Conservation (phyloP, 2,113 vertebrate genomes). For the Entomyzon cyanotis region DNA sequence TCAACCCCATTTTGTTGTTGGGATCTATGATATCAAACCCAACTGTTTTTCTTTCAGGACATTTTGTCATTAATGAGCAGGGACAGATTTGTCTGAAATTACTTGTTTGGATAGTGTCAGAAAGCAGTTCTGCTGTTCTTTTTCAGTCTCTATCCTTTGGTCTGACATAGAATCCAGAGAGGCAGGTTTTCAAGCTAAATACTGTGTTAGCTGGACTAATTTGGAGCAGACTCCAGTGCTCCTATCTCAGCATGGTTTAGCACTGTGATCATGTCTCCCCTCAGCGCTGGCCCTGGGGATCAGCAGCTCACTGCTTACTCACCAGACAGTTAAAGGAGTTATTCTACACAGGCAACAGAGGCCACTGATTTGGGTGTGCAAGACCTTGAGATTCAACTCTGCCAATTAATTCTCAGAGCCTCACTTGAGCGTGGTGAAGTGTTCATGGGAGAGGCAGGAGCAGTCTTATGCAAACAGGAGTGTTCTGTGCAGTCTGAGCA, state of each 20-base stretch:
- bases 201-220: not conserved
- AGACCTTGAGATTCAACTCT: not conserved
- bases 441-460: not conserved
- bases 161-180: not conserved
- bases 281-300: not conserved
- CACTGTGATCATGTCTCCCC: not conserved
- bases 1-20: not conserved
- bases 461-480: not conserved
- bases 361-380: not conserved
- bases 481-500: not conserved
- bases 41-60: not conserved
- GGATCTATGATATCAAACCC: not conserved
- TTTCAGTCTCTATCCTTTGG: not conserved
- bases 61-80: not conserved
- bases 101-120: not conserved
- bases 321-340: not conserved
- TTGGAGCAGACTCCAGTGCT: not conserved
- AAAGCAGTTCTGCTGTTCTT: not conserved
- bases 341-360: not conserved
- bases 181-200: not conserved
- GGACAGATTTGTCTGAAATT: not conserved
- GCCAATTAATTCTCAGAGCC: not conserved
- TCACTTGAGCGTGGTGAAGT: not conserved
- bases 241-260: not conserved
- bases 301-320: slow-evolving; percentile 5